These are phyloP conservation scores for Cololabis saira DNA, from an alignment of 2,113 vertebrate genomes.

Conservation along the genomic window DNA sequence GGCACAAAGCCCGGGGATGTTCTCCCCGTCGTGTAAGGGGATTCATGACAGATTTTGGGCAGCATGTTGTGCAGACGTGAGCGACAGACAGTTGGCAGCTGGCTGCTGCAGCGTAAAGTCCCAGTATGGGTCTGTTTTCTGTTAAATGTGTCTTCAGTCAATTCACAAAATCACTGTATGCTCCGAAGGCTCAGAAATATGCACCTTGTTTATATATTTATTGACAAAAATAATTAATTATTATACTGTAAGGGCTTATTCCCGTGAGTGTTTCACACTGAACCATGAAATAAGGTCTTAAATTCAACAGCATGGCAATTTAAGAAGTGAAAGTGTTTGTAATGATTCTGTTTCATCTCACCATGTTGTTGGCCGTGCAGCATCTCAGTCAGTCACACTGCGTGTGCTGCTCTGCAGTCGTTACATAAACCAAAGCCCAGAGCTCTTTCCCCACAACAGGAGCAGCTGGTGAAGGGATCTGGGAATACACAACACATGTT, in stretches of 20 bases:
- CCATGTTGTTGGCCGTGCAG: constrained; percentile 59
- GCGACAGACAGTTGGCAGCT: constrained; percentile 7
- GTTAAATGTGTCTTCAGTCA: no score
- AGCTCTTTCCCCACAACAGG: constrained; percentile 60
- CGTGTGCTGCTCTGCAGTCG: constrained; percentile 66
- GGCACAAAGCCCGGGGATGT: constrained; percentile 15
- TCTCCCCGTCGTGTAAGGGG: constrained; percentile 13
- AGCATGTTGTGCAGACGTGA: neutral
- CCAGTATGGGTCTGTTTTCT: no score
- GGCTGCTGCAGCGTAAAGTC: neutral
- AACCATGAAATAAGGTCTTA: constrained; percentile 48
- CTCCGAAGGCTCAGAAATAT: no score
- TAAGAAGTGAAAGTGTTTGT: constrained; percentile 64
- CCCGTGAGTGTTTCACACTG: constrained; percentile 1
- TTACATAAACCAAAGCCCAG: constrained; percentile 73
- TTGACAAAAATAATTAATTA: neutral
- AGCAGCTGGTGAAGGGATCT: constrained; percentile 70
- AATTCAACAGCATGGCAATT: constrained; percentile 50
- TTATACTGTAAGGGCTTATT: no score
- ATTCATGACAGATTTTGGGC: neutral
- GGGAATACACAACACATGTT: constrained; percentile 59
- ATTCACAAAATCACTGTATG: no score
- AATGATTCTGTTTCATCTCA: constrained; percentile 58
- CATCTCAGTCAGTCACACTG: constrained; percentile 49
- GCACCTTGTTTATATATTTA: neutral